Conservation (phyloP, 2,113 vertebrate species). For the Hymenochirus boettgeri region DNA sequence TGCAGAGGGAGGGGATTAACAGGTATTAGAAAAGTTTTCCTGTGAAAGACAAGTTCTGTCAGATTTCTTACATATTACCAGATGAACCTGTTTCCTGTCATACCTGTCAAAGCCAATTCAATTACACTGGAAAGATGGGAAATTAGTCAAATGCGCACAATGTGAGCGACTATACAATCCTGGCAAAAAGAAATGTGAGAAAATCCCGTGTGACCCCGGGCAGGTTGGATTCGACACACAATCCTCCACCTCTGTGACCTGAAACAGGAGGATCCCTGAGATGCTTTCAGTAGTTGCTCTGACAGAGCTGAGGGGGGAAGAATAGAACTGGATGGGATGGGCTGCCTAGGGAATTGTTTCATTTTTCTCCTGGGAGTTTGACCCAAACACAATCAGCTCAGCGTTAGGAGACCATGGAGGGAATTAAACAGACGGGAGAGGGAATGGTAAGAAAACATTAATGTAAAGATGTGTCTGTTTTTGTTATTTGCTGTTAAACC, state of each 20-base stretch:
- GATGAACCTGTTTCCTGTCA: conserved; percentile 27
- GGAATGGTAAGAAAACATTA: too few species aligned
- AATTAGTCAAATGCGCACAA: neutral
- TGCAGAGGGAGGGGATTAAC: conserved; percentile 5
- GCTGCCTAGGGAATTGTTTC: neutral
- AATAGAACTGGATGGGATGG: neutral
- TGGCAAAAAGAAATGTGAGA: neutral
- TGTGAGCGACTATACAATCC: neutral
- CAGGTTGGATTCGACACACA: neutral
- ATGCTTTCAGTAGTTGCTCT: neutral
- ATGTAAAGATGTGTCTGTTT: too few species aligned
- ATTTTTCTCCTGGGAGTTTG: neutral
- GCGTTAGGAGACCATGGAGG: neutral
- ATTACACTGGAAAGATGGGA: neutral
- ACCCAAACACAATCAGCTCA: neutral
- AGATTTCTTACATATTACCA: conserved; percentile 2
- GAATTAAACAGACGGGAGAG: too few species aligned
- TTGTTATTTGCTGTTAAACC: too few species aligned
- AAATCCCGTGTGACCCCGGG: neutral
- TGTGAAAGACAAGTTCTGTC: conserved; percentile 8
- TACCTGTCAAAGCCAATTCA: neutral
- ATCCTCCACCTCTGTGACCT: conserved; percentile 5
- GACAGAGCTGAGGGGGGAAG: too few species aligned
- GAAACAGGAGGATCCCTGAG: neutral
- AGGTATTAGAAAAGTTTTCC: neutral